Conservation (phyloP, 2,797 vertebrate species). For the Platyrinchus mystaceus region DNA sequence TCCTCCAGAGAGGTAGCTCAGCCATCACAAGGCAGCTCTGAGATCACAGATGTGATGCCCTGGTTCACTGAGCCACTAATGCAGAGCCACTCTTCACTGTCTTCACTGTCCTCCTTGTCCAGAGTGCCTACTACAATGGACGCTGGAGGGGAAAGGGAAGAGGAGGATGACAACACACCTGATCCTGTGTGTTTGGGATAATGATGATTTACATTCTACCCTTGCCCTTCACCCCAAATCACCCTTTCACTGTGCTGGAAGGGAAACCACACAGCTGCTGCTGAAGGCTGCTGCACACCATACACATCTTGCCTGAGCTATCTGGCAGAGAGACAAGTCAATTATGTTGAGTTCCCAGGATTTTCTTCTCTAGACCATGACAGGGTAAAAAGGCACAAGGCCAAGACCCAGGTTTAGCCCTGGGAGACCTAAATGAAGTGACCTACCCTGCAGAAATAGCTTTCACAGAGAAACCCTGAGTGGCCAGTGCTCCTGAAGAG, state of each 20-base stretch:
- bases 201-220: neutral
- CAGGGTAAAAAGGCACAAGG: neutral
- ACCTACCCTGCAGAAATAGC: neutral
- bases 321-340: neutral
- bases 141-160: neutral
- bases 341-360: neutral
- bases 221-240: neutral
- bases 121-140: neutral
- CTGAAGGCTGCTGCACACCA: neutral
- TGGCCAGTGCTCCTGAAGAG: neutral
- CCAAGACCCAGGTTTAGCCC: neutral
- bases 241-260: neutral
- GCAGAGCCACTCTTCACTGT: neutral
- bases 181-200: neutral
- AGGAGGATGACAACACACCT: neutral
- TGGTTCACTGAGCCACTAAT: neutral
- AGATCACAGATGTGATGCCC: neutral
- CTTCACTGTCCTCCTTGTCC: neutral
- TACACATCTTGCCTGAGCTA: neutral
- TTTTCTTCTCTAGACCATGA: neutral
- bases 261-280: neutral
- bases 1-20: neutral
- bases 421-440: neutral
- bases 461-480: neutral
- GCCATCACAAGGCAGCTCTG: neutral